These are phyloP conservation scores for Saturnia pavonia DNA, from an alignment of 2,888 invertebrate species.

Conservation along the genomic window DNA sequence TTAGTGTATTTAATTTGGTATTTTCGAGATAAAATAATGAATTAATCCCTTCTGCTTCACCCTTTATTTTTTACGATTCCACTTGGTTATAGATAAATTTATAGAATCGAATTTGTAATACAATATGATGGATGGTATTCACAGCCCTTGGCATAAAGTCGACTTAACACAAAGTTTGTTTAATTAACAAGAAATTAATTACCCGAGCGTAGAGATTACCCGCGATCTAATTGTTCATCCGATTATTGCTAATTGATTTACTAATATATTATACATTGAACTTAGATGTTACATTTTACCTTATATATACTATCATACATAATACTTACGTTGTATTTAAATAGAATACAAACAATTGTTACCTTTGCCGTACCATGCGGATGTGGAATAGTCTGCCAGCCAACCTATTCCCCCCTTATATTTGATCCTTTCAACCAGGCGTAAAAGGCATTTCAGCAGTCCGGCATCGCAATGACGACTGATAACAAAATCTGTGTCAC, in stretches of 20 bases:
- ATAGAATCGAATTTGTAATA: background rate
- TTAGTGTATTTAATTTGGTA: too few species aligned
- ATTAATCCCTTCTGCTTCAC: background rate
- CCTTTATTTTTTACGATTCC: background rate
- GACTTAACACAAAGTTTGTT: constrained; percentile 37
- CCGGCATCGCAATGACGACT: too few species aligned
- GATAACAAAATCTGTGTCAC: too few species aligned
- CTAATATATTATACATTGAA: background rate
- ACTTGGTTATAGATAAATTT: background rate
- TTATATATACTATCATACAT: background rate
- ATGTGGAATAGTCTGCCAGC: too few species aligned
- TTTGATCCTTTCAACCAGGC: too few species aligned
- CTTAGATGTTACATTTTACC: background rate
- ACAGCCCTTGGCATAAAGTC: constrained; percentile 26
- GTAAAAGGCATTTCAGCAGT: too few species aligned
- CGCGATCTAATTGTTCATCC: constrained; percentile 26
- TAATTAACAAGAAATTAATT: constrained; percentile 40
- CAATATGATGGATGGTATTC: background rate
- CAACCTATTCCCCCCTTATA: too few species aligned
- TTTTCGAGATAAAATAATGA: too few species aligned
- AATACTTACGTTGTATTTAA: too few species aligned
- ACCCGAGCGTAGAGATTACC: constrained; percentile 24
- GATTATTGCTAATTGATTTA: constrained; percentile 28
- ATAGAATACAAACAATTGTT: too few species aligned
- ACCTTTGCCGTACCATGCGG: too few species aligned